Conservation (phyloP, 2,888 invertebrate genomes). For the Ceramica pisi region DNA sequence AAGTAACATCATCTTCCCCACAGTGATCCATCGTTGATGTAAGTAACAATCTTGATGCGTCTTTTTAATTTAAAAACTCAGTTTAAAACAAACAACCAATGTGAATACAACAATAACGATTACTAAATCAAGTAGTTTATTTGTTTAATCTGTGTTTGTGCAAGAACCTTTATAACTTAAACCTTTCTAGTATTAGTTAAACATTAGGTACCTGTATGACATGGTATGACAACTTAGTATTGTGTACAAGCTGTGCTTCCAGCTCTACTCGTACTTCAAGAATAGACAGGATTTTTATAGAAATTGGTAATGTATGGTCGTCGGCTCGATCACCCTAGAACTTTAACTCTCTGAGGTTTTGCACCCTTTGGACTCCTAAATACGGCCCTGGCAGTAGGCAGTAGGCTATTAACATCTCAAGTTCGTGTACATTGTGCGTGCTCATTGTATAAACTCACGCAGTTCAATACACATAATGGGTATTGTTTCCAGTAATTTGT, state of each 20-base stretch:
- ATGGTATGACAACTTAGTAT: neutral
- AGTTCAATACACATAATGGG: constrained; percentile 31
- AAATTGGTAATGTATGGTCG: neutral
- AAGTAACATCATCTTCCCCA: no score
- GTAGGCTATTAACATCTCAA: constrained; percentile 38
- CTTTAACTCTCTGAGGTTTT: neutral
- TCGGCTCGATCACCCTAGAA: no score
- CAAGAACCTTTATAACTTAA: no score
- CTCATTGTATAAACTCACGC: constrained; percentile 27
- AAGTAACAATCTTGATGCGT: no score
- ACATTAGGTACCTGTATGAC: no score
- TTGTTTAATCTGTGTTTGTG: no score
- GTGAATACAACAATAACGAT: no score
- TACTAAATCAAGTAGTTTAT: no score
- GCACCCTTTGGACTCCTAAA: neutral
- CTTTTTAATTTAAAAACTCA: no score
- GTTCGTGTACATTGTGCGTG: constrained; percentile 48
- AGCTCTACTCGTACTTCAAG: neutral
- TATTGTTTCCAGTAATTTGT: constrained; percentile 15
- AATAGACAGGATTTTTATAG: neutral
- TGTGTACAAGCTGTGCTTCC: neutral
- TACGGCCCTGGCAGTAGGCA: constrained; percentile 3
- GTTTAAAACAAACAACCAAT: no score
- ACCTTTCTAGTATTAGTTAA: no score
- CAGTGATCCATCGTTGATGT: no score